These are phyloP conservation scores for Athalia cordata DNA, from an alignment of 2,888 invertebrate species.

Conservation along the genomic window DNA sequence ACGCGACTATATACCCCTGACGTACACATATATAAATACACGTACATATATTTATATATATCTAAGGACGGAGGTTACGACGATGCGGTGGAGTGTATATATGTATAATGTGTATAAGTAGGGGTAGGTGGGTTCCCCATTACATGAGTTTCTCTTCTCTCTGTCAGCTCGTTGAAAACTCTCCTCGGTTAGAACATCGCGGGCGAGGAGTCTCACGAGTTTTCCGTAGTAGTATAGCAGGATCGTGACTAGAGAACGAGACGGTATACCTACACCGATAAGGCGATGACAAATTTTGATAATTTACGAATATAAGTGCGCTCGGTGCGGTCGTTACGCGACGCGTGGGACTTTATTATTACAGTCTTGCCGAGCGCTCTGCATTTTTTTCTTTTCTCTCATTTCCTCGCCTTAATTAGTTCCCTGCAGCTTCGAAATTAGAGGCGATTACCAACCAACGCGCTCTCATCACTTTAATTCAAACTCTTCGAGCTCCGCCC, in stretches of 20 bases:
- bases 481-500: neutral
- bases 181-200: neutral
- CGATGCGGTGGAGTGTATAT: neutral
- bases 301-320: conserved; percentile 23
- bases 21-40: neutral
- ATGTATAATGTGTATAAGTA: neutral
- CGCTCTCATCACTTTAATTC: neutral
- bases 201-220: neutral
- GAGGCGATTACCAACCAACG: neutral
- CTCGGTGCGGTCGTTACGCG: conserved; percentile 4
- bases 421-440: neutral
- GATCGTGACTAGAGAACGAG: neutral
- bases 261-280: conserved; percentile 9
- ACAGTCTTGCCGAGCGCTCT: neutral
- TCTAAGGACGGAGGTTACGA: neutral
- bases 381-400: neutral
- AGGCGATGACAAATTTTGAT: conserved; percentile 40
- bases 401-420: conserved; percentile 11
- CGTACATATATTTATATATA: conserved; percentile 8
- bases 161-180: conserved; percentile 2
- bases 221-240: neutral
- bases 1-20: neutral
- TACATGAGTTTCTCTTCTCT: neutral
- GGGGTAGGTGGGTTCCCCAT: too few relatives aligned
- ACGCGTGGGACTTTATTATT: conserved; percentile 25